Evolutionary conservation across 1,140 invertebrate genomes (phyloP).

Genomic region (Caenorhabditis inopinata): DNA sequence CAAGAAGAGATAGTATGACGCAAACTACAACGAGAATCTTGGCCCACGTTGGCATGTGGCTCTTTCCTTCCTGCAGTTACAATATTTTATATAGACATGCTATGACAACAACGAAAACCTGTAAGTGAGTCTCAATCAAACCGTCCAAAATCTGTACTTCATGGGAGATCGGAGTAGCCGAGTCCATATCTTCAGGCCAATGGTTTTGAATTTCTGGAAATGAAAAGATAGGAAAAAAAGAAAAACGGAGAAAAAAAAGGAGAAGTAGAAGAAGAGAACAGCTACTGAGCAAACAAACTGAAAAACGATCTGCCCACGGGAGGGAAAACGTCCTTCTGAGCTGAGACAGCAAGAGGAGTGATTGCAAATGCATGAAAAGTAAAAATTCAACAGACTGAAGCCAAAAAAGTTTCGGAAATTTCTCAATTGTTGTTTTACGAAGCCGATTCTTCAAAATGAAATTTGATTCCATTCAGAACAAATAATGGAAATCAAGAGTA

Average conservation of each 20-base stretch:
- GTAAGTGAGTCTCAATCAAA: neutral
- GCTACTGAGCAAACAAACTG: constrained; percentile 33
- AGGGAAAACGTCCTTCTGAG: neutral
- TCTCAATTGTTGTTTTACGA: too few species aligned
- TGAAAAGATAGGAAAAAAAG: constrained; percentile 5
- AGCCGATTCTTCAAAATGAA: too few species aligned
- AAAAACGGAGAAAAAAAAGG: neutral
- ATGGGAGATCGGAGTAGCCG: neutral
- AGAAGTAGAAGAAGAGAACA: constrained; percentile 6
- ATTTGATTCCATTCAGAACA: too few species aligned
- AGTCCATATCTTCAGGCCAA: neutral
- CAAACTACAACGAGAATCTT: constrained; percentile 34
- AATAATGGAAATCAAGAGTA: neutral
- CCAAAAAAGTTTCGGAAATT: too few species aligned
- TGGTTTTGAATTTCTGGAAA: constrained; percentile 28
- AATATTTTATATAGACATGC: neutral
- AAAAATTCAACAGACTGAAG: neutral
- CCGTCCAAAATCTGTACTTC: constrained; percentile 11
- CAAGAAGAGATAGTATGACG: constrained; percentile 14
- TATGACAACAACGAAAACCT: neutral
- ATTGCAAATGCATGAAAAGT: constrained; percentile 29
- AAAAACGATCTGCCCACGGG: constrained; percentile 31
- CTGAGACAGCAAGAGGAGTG: neutral
- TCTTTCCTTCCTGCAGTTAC: constrained; percentile 2
- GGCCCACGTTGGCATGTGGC: constrained; percentile 36